Base-by-base conservation (phyloP, 2,113 vertebrate species). In the Eptatretus burgeri region DNA sequence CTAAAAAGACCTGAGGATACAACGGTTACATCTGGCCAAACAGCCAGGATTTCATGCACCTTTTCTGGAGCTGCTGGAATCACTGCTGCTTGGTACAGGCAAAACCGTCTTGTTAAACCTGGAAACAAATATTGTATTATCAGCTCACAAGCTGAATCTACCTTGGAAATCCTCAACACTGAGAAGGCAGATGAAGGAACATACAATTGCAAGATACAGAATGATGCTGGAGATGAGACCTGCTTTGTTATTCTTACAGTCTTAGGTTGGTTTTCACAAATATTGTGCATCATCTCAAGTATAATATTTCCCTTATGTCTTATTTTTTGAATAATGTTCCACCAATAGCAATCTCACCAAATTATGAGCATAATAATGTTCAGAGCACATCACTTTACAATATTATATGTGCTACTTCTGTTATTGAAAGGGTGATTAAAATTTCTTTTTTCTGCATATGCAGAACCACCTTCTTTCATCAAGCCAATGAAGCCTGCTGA, bases 171-270 rank as follows among this genome's bases (percentile, higher is more conserved):
- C 10, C 56, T 60, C 56, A 60, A 60, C 56, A 20, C 20, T 19
- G 56, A 60, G n/a, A 60, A 60, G 56, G n/a, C 56, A n/a, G 56
- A 60, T 60, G 56, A 60, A 20, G 56, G 56, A 60, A 60, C 20
- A 13, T 60, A 60, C 56, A 60, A n/a, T 20, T 60, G 56, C 56
- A 60, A 60, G 20, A 60, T 60, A n/a, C 56, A 60, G 12, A 60
- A 60, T 20, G 56, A 60, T 17, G 56, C 56, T 20, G 56, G 56
- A 13, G 56, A 60, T 17, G 56, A 60, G n/a, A 17, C 56, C 11
- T 60, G 56, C 20, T 20, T 60, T 41, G 27, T 41, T 41, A 41
- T 41, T 41, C 27, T 41, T 41, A 41, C 27, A 41, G 27, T 41
- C 27, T 41, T 41, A 41, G 27, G 27, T 41, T 41, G 27, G 27